Evolutionary conservation across 1,140 invertebrate species (phyloP), one percentile per base, ranked within the genome.

Genomic region (Brachionus paranguensis): DNA sequence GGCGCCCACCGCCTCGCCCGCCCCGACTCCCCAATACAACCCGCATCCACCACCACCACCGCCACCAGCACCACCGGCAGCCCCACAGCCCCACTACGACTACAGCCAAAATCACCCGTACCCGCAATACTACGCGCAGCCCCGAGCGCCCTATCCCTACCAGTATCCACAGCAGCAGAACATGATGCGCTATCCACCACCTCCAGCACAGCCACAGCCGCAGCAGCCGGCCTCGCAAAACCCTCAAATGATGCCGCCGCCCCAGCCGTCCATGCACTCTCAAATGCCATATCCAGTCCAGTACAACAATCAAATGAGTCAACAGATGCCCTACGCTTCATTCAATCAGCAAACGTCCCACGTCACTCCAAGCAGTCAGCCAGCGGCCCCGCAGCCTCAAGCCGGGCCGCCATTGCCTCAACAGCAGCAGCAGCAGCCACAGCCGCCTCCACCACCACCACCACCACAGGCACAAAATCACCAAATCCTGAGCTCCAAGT

Each of bases 251-350:
- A 84, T 81, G 83, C 86, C 78, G 2, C 86, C 86, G 78, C 86
- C 88, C 88, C 86, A 95, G 76, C 93, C 93, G 53, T 12, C 83
- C 76, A 33, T 78, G 47, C 45, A 86, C 84, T 79, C 85, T 72
- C 84, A 78, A 29, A 55, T 76, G 47, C 60, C 20, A 24, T 60
- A 81, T 60, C 84, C 55, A 78, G 41, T 45, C 41, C 74, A 84
- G 17, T 76, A 47, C 17, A 53, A 72, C 79, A 64, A 84, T 72
- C 85, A 84, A 81, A 50, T 47, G 84, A 29, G 78, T 64, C 37
- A 85, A 85, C 74, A 84, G 78, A 84, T 76, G 24, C 78, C 84
- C 29, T 60, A 27, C 17, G n/a, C 53, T 10, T 29, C 12, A 76
- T 86, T 85, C 78, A 83, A 76, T 86, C 43, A 29, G 24, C 74